Evolutionary conservation across 2,113 vertebrate genomes (phyloP).

Genomic region (Microcebus jonahi): DNA sequence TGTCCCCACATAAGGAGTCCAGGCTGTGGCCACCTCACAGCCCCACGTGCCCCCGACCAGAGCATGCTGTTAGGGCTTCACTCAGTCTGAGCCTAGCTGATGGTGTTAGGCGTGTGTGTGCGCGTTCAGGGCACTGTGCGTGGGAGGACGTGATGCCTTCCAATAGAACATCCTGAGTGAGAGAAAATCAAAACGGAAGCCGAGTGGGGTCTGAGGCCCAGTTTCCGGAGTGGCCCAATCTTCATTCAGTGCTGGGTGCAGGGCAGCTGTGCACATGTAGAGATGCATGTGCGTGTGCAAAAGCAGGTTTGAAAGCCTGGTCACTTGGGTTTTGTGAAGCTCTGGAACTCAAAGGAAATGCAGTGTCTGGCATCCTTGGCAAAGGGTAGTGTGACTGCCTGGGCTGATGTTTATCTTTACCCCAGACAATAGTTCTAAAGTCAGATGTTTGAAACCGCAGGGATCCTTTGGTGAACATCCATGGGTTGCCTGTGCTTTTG

Average conservation of each 20-base stretch:
- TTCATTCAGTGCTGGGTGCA: accelerated
- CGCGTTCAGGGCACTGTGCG: not conserved
- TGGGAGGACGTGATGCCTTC: not conserved
- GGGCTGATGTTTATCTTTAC: not conserved
- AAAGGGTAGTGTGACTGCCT: accelerated
- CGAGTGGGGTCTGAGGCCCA: too few species aligned
- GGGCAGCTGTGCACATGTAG: accelerated
- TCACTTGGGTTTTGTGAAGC: not conserved
- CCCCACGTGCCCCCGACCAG: not conserved
- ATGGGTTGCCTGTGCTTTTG: not conserved
- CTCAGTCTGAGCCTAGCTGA: not conserved
- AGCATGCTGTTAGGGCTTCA: not conserved
- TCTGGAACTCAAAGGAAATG: not conserved
- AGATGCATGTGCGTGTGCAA: not conserved
- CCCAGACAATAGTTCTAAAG: too few species aligned
- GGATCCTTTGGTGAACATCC: not conserved
- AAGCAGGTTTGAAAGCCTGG: not conserved
- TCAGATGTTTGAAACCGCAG: not conserved
- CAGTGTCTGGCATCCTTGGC: not conserved
- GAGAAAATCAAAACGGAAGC: not conserved
- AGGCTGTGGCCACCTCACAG: not conserved
- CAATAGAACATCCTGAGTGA: accelerated
- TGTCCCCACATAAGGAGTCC: accelerated
- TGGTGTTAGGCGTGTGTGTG: too few species aligned
- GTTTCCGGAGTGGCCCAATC: not conserved